These are phyloP conservation scores for Seira sanloemensis DNA, from an alignment of 2,888 invertebrate genomes.

Conservation along the genomic window DNA sequence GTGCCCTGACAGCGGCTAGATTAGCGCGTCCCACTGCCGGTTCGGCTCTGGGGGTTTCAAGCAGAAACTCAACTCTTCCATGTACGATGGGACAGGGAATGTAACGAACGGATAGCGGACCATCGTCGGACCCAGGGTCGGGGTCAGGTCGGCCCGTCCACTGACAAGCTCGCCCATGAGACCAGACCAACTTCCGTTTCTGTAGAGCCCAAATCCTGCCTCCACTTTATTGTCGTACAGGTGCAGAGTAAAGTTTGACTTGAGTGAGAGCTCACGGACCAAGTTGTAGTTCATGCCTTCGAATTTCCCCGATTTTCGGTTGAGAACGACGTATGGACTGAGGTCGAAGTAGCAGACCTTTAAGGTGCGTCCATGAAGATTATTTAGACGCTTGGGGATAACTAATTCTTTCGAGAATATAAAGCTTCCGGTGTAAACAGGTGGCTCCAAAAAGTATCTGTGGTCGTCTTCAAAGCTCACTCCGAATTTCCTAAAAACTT, in stretches of 20 bases:
- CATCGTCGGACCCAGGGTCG: background rate
- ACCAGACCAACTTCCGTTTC: constrained; percentile 32
- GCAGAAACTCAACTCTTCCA: background rate
- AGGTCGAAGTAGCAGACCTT: background rate
- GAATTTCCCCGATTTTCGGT: background rate
- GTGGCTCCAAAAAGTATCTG: constrained; percentile 20
- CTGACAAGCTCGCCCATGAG: constrained; percentile 10
- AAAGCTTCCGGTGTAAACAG: background rate
- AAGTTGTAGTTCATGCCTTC: constrained; percentile 15
- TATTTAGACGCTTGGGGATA: background rate
- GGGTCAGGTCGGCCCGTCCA: background rate
- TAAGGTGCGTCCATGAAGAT: constrained; percentile 11
- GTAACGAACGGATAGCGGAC: background rate
- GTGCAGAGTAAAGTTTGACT: background rate
- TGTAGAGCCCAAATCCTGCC: constrained; percentile 14
- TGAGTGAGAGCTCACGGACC: background rate
- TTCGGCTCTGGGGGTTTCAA: background rate
- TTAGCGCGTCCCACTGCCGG: constrained; percentile 23
- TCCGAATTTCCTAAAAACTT: constrained; percentile 3
- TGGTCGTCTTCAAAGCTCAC: background rate
- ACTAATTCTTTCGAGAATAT: background rate
- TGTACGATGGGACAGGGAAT: background rate
- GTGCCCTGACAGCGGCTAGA: constrained; percentile 12
- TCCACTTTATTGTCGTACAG: background rate
- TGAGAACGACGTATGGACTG: constrained; percentile 9